phyloP scores from a whole-genome alignment of 2,797 vertebrate species.

The Nothura maculosa region DNA sequence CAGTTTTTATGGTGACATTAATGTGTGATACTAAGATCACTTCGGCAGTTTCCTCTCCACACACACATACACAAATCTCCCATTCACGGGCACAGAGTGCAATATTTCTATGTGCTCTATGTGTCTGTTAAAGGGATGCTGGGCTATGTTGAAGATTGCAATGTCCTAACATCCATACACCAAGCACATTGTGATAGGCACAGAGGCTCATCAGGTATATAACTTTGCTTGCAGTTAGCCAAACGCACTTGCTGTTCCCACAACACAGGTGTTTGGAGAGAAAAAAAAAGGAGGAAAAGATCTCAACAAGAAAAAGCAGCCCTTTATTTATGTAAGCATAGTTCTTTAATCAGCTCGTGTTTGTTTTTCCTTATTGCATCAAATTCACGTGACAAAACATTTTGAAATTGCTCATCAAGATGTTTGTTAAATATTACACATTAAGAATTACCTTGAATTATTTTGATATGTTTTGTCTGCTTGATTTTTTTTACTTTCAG shows the following conservation, averaged over 20 bases:
- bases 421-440: neutral
- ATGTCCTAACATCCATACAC: neutral
- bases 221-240: neutral
- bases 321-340: neutral
- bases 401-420: neutral
- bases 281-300: rapidly evolving
- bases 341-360: neutral
- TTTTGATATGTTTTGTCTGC: neutral
- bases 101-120: too few species aligned
- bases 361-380: neutral
- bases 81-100: neutral
- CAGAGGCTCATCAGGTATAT: neutral
- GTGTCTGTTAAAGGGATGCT: neutral
- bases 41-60: neutral
- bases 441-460: conserved; percentile 8
- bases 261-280: neutral
- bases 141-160: neutral
- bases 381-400: conserved; percentile 31
- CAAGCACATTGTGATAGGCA: neutral
- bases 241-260: neutral
- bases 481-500: neutral
- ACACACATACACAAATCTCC: neutral
- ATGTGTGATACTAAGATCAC: neutral
- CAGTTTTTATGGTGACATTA: neutral
- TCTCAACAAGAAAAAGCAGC: rapidly evolving